Base-by-base conservation (phyloP, 2,888 invertebrate species). In the Dynastes tityus region DNA sequence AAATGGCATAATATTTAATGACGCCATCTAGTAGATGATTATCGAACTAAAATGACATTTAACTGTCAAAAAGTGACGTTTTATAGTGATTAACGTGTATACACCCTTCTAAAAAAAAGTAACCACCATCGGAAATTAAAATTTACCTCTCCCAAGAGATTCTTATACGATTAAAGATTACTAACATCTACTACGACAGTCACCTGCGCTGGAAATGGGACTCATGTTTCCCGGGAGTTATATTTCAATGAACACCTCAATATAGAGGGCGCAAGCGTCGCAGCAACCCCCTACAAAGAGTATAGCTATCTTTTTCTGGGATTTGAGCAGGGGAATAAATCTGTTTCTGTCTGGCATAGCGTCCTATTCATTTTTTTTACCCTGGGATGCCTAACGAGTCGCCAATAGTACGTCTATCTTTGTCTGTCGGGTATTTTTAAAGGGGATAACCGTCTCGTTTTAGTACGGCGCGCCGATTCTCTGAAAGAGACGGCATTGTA, bases 231-330 rank as follows among this genome's bases (percentile, higher is more conserved):
- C 68, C 68, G 16, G 29, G 45, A 22, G 73, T 73, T 73, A 73
- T 73, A 68, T 68, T 68, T 68, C 68, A 68, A 68, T 68, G 68
- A 68, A 68, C 68, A 68, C 68, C 68, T 51, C 51, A 3, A 2
- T 27, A 11, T 27, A 61, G 73, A 74, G 27, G 73, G 61, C 73
- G 73, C 61, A 22, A 5, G 73, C 61, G 73, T 74, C 73, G 45
- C 27, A n/a, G 11, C 45, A 45, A 74, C 71, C 73, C 73, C 61
- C 63, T 45, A 74, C 61, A 45, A 74, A 74, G 40, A 29, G 61
- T 13, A 13, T 13, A 0, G 8, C 11, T 61, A 13, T 74, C 73
- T 27, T n/a, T 27, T 1, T 74, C 22, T 22, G 11, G 1, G 27
- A 27, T 9, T 22, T 27, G 5, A 11, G 5, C 27, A 4, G 4